These are phyloP conservation scores for Argopecten irradians DNA, from an alignment of 1,140 invertebrate genomes.

Conservation along the genomic window DNA sequence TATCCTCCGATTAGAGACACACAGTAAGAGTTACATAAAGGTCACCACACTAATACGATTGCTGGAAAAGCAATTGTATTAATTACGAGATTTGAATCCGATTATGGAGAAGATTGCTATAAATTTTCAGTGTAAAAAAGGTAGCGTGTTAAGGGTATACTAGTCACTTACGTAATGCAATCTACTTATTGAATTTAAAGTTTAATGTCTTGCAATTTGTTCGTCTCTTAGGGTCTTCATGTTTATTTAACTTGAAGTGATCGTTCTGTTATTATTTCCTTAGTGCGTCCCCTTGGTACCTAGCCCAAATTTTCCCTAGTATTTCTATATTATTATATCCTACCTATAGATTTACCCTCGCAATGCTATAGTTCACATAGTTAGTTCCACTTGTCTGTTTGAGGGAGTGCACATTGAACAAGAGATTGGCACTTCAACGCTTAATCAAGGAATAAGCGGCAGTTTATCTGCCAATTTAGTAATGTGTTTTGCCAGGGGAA, in stretches of 20 bases:
- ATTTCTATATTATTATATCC: too few relatives aligned
- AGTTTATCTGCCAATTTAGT: neutral
- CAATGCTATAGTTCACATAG: neutral
- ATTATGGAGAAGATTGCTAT: neutral
- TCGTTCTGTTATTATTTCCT: neutral
- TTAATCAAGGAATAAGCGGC: neutral
- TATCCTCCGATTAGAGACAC: neutral
- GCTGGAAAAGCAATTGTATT: neutral
- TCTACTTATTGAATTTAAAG: conserved; percentile 12
- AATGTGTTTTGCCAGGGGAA: neutral
- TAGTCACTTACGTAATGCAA: neutral
- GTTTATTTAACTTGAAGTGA: neutral
- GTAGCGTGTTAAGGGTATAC: neutral
- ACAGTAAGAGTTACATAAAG: neutral
- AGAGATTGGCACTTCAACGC: neutral
- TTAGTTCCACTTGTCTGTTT: neutral
- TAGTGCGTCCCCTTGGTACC: neutral
- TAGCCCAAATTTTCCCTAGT: neutral
- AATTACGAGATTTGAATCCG: neutral
- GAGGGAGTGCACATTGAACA: neutral
- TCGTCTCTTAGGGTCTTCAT: neutral
- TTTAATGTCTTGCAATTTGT: conserved; percentile 9
- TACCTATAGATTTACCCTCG: too few relatives aligned
- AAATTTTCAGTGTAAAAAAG: neutral
- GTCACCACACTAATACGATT: neutral